These are phyloP conservation scores for Pseudomyrmex concolor DNA, from an alignment of 1,140 invertebrate genomes.

Conservation along the genomic window DNA sequence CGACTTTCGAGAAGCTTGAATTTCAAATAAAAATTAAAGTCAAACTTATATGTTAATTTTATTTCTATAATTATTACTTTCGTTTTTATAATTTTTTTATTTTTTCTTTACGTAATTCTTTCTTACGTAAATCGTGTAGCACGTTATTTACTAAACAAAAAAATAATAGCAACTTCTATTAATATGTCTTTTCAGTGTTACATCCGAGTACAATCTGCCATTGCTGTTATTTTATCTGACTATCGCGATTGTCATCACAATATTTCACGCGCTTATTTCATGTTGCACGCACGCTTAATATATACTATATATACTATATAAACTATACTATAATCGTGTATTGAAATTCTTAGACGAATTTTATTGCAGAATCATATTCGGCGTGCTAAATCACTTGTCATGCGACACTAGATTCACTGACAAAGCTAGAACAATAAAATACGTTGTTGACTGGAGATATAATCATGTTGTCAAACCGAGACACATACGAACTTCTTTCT, in stretches of 20 bases:
- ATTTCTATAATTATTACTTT: background rate
- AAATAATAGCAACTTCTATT: too few species aligned
- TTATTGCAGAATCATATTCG: constrained; percentile 11
- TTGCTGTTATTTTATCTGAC: too few species aligned
- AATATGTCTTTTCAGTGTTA: too few species aligned
- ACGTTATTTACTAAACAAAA: too few species aligned
- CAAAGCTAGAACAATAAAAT: constrained; percentile 31
- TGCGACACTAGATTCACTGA: constrained; percentile 30
- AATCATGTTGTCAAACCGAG: constrained; percentile 12
- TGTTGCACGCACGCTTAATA: background rate
- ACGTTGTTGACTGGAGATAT: background rate
- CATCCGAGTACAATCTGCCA: too few species aligned
- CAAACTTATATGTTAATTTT: background rate
- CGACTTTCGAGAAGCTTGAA: too few species aligned
- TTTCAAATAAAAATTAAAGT: background rate
- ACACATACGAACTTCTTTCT: background rate
- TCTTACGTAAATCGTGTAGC: too few species aligned
- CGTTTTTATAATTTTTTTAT: too few species aligned
- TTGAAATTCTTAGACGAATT: constrained; percentile 16
- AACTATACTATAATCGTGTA: background rate
- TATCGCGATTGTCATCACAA: too few species aligned
- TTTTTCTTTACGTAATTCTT: too few species aligned
- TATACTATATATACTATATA: too few species aligned
- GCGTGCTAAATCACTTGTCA: constrained; percentile 49
- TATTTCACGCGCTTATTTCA: too few species aligned